Evolutionary conservation across 1,140 invertebrate species (phyloP).

Genomic region (Macrocentrus cingulum): DNA sequence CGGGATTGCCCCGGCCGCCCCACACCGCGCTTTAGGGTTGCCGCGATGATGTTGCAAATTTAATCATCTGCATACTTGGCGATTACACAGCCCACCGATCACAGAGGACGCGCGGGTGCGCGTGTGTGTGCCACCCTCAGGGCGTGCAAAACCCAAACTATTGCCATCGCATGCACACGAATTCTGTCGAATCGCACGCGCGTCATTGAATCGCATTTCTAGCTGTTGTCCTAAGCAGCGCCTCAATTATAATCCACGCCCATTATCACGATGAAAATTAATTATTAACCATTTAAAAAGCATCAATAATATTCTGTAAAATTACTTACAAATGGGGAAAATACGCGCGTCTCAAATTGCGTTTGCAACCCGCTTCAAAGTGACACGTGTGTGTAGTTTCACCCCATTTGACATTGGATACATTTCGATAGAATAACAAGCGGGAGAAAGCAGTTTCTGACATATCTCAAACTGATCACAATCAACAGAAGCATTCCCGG

Average conservation of each 20-base stretch:
- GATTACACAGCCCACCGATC: slow-evolving; percentile 59
- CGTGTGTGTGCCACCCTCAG: slow-evolving; percentile 31
- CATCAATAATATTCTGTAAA: no score
- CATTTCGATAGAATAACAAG: slow-evolving; percentile 34
- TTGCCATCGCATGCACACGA: neutral
- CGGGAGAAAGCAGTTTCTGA: neutral
- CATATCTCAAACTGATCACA: slow-evolving; percentile 26
- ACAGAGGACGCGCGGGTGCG: slow-evolving; percentile 49
- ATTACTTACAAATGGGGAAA: no score
- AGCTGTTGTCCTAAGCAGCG: no score
- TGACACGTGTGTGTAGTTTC: slow-evolving; percentile 37
- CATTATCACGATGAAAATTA: no score
- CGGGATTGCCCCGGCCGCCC: neutral
- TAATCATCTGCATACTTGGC: slow-evolving; percentile 62
- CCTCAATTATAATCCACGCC: no score
- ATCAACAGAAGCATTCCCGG: slow-evolving; percentile 36
- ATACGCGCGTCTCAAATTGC: neutral
- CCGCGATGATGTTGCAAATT: slow-evolving; percentile 61
- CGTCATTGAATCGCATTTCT: no score
- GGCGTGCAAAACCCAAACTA: slow-evolving; percentile 21
- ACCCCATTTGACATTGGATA: slow-evolving; percentile 34
- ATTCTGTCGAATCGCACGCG: slow-evolving; percentile 18
- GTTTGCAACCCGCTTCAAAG: slow-evolving; percentile 30
- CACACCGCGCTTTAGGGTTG: slow-evolving; percentile 47
- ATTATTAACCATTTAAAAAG: no score